These are phyloP conservation scores for Camptogramma bilineatum DNA, from an alignment of 2,888 invertebrate species.

Conservation along the genomic window DNA sequence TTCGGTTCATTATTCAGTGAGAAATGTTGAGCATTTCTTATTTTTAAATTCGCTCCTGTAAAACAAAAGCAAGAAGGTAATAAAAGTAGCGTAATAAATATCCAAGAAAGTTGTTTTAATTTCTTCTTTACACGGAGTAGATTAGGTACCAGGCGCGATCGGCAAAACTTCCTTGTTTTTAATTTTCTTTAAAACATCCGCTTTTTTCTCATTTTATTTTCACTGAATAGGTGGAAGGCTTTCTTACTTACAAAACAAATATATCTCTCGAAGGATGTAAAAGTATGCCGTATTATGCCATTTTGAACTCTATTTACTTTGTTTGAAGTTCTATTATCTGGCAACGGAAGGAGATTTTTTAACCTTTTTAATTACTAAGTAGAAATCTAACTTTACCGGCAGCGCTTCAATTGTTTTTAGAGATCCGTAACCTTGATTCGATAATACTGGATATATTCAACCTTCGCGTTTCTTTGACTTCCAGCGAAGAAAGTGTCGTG, in stretches of 20 bases:
- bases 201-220: slow-evolving; percentile 78
- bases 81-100: slow-evolving; percentile 83
- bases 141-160: slow-evolving; percentile 79
- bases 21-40: slow-evolving; percentile 52
- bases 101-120: slow-evolving; percentile 84
- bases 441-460: slow-evolving; percentile 21
- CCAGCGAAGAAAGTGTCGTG: not conserved
- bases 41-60: slow-evolving; percentile 69
- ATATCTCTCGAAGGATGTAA: slow-evolving; percentile 69
- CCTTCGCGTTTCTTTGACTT: not conserved
- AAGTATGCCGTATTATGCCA: slow-evolving; percentile 50
- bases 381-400: slow-evolving; percentile 62
- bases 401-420: slow-evolving; percentile 60
- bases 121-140: slow-evolving; percentile 83
- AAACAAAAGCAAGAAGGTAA: slow-evolving; percentile 68
- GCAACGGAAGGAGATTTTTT: slow-evolving; percentile 58
- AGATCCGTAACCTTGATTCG: slow-evolving; percentile 51
- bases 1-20: slow-evolving; percentile 50
- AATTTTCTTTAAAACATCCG: slow-evolving; percentile 84
- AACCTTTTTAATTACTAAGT: slow-evolving; percentile 74
- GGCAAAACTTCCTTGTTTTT: slow-evolving; percentile 83
- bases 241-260: slow-evolving; percentile 77
- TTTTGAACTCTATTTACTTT: slow-evolving; percentile 63
- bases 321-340: slow-evolving; percentile 64
- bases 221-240: slow-evolving; percentile 78